Evolutionary conservation across 2,113 vertebrate genomes (phyloP).

Genomic region (Eclectus roratus): DNA sequence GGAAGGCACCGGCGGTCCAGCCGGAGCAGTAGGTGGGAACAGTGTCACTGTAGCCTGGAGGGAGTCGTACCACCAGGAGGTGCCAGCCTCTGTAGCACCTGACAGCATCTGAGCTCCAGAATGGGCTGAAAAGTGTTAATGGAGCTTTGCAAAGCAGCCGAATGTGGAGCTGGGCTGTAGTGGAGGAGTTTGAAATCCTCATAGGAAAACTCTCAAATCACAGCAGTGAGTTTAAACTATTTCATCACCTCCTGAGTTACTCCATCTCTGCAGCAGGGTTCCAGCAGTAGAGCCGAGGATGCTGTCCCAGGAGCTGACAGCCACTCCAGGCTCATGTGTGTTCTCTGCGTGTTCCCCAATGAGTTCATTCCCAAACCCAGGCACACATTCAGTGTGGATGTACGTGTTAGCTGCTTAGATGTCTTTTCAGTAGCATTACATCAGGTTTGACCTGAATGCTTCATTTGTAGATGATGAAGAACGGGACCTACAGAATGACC

Average conservation of each 20-base stretch:
- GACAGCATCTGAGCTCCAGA: fast-evolving
- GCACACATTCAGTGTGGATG: background rate
- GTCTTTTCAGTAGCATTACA: fast-evolving
- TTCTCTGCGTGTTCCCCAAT: fast-evolving
- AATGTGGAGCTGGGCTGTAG: background rate
- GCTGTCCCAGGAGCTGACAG: background rate
- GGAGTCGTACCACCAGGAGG: fast-evolving
- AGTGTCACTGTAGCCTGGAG: too few species aligned
- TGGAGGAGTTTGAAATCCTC: too few species aligned
- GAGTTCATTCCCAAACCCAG: background rate
- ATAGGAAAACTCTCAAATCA: fast-evolving
- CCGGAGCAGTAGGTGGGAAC: background rate
- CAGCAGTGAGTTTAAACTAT: background rate
- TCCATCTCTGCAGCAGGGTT: background rate
- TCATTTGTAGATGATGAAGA: slow-evolving; percentile 90
- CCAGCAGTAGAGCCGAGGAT: background rate
- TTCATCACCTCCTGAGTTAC: fast-evolving
- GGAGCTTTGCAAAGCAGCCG: fast-evolving
- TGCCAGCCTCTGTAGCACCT: background rate
- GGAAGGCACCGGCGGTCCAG: too few species aligned
- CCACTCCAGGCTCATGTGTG: fast-evolving
- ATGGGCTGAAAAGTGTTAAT: fast-evolving
- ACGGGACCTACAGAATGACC: slow-evolving; percentile 88
- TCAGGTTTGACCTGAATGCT: background rate
- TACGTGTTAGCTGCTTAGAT: fast-evolving